phyloP scores from a whole-genome alignment of 2,888 invertebrate genomes.

The Leptopilina myrica region DNA sequence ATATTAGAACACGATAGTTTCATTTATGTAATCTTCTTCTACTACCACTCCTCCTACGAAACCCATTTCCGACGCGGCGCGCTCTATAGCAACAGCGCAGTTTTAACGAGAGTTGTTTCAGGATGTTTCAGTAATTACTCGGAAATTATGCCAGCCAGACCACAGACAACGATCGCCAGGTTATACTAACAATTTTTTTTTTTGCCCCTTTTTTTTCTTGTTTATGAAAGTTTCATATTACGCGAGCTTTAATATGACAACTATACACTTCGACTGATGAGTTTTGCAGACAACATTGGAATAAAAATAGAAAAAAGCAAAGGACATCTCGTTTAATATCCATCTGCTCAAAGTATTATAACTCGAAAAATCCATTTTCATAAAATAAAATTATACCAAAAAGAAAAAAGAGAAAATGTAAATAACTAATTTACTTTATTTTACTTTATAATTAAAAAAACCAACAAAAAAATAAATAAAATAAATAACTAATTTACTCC shows the following conservation, averaged over 20 bases:
- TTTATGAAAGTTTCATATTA: slow-evolving; percentile 17
- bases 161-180: slow-evolving; percentile 55
- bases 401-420: too few species aligned
- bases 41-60: slow-evolving; percentile 6
- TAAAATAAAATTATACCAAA: neutral
- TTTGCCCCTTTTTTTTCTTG: neutral
- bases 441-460: too few species aligned
- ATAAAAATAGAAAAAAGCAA: neutral
- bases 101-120: slow-evolving; percentile 74
- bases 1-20: slow-evolving; percentile 7
- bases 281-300: neutral
- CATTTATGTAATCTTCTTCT: slow-evolving; percentile 13
- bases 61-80: slow-evolving; percentile 39
- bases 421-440: too few species aligned
- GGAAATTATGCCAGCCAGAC: slow-evolving; percentile 69
- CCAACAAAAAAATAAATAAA: too few species aligned
- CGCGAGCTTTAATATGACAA: slow-evolving; percentile 3
- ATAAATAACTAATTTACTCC: too few species aligned
- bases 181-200: slow-evolving; percentile 15
- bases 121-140: slow-evolving; percentile 73
- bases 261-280: neutral
- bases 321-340: neutral
- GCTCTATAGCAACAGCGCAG: slow-evolving; percentile 58
- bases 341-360: neutral
- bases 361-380: neutral